Evolutionary conservation across 2,888 invertebrate species (phyloP).

Genomic region (Drosophila aldrichi): DNA sequence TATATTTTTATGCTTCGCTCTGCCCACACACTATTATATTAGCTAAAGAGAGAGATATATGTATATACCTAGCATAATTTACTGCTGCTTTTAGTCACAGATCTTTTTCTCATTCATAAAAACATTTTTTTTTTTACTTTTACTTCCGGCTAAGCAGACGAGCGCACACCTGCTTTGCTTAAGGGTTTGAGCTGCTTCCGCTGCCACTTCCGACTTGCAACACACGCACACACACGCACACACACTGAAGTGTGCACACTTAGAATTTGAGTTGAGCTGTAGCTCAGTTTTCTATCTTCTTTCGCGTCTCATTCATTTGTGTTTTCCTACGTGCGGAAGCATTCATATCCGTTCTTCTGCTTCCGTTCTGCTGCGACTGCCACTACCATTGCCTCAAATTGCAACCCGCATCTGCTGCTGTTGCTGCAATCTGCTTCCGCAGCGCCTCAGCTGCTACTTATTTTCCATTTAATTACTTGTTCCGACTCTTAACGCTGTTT

Average conservation of each 20-base stretch:
- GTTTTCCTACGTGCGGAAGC: conserved; percentile 72
- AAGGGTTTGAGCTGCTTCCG: conserved; percentile 36
- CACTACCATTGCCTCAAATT: conserved; percentile 47
- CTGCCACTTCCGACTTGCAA: conserved; percentile 48
- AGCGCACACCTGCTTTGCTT: conserved; percentile 46
- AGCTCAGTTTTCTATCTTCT: conserved; percentile 30
- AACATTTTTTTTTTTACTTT: conserved; percentile 35
- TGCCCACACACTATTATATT: conserved; percentile 33
- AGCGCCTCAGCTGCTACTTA: conserved; percentile 47
- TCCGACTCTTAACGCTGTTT: conserved; percentile 80
- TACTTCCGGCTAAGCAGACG: conserved; percentile 42
- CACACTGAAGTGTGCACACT: conserved; percentile 1
- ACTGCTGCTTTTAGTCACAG: conserved; percentile 7
- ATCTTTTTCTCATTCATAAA: conserved; percentile 31
- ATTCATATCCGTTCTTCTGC: conserved; percentile 76
- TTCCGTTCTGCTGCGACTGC: conserved; percentile 54
- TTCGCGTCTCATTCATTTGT: conserved; percentile 33
- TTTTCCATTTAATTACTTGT: conserved; percentile 81
- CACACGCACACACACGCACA: conserved; percentile 17
- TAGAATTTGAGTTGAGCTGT: conserved; percentile 18
- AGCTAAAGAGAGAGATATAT: not conserved
- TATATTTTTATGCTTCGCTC: conserved; percentile 9
- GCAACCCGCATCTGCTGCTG: conserved; percentile 54
- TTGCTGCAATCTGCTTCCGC: conserved; percentile 59
- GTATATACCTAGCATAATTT: conserved; percentile 18